Base-by-base conservation (phyloP, 2,113 vertebrate genomes). In the Amblyopsis rosae region DNA sequence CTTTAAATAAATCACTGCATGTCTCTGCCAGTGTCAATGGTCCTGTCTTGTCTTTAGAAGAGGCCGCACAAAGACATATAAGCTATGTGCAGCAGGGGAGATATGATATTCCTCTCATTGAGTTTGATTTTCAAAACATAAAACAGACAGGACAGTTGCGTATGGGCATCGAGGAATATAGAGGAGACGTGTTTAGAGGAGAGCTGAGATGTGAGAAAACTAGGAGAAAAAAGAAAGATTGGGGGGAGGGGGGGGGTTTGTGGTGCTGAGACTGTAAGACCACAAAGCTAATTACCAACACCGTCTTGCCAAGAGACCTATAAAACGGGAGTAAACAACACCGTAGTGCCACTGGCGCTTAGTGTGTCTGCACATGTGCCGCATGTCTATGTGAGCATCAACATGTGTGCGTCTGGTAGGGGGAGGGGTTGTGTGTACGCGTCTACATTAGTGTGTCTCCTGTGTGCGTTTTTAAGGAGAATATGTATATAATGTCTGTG, bases 241-340 rank as follows among this genome's bases (percentile, higher is more conserved):
- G 66, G 82, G 74, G 65, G 86, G 82, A 64, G 74, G 81, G 67
- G 62, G 54, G 69, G 56, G 9, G 53, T 17, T 17, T 10, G 69
- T 33, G 58, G 70, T 68, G 62, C 59, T 63, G 19, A 78, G 82
- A 87, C 87, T 82, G 70, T 75, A 73, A 87, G 83, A 92, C 89
- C 88, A 87, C 86, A 89, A 78, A 87, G 87, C 79, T 89, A 92
- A 92, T 93, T 93, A 84, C 88, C 88, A 86, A 74, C 86, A 75
- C 85, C 76, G 74, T 86, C 64, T 76, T 91, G 90, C 92, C 90
- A 92, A 92, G 87, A 92, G 85, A 80, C 88, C 74, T 71, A 87
- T 91, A 92, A 92, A 93, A 82, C 77, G 73, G 87, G 69, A 90
- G 84, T 89, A 88, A 90, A 91, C 90, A 92, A 89, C 88, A 89